Percentiles rank a stretch among this genome's conserved stretches.
Conservation (phyloP, 2,113 vertebrate species). For the Scartelaos histophorus region DNA sequence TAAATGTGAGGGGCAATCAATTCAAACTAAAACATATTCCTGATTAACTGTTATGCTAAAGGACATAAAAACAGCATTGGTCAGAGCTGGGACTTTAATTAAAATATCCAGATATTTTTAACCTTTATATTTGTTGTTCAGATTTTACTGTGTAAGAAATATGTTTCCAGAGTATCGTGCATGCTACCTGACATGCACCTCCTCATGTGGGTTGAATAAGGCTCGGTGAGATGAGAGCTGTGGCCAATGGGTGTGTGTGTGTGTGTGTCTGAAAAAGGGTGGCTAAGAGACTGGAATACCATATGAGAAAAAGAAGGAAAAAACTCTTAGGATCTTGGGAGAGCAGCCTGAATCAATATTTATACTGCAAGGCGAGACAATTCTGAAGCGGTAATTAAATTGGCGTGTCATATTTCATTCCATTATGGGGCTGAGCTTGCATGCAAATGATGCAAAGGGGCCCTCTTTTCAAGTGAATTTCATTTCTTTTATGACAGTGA, state of each 20-base stretch:
- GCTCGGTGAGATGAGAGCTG: constrained; percentile 14
- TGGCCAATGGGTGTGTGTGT: constrained; percentile 12
- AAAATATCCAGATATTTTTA: no score
- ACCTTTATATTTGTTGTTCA: no score
- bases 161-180: neutral
- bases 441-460: constrained; percentile 69
- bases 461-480: constrained; percentile 63
- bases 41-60: no score
- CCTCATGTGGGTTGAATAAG: constrained; percentile 10
- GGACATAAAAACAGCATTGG: no score
- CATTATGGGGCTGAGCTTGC: constrained; percentile 59
- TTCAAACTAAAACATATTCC: no score
- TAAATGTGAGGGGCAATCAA: no score
- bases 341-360: constrained; percentile 70
- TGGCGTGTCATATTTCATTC: constrained; percentile 75
- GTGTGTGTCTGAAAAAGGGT: constrained; percentile 12
- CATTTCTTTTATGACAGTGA: constrained; percentile 68
- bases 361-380: constrained; percentile 71
- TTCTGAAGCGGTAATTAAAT: constrained; percentile 75
- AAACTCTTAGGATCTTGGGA: constrained; percentile 22
- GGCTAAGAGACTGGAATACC: constrained; percentile 30
- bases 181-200: neutral
- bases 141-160: no score
- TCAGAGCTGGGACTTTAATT: no score
- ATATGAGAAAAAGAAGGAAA: constrained; percentile 29